Conservation (phyloP, 2,797 vertebrate genomes). For the Pelobates cultripes region DNA sequence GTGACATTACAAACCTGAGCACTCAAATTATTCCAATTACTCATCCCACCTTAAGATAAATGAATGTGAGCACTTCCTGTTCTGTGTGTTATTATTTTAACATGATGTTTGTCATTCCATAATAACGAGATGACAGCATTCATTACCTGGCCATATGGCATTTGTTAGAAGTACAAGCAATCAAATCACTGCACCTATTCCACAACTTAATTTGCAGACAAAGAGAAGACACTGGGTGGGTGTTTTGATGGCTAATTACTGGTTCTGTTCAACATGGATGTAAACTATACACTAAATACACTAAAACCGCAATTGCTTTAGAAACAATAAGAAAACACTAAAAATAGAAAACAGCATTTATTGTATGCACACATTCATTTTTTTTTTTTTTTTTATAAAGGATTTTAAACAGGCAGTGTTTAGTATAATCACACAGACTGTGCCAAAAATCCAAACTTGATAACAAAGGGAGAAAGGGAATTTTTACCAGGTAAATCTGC, state of each 20-base stretch:
- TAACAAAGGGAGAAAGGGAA: no score
- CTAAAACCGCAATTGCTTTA: neutral
- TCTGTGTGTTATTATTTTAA: slow-evolving; percentile 76
- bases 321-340: no score
- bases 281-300: neutral
- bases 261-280: neutral
- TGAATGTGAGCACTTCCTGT: slow-evolving; percentile 67
- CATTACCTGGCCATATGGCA: slow-evolving; percentile 79
- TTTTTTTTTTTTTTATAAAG: no score
- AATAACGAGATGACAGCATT: slow-evolving; percentile 79
- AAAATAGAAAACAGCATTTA: neutral
- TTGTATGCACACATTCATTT: no score
- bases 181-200: slow-evolving; percentile 68
- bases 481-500: no score
- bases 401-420: no score
- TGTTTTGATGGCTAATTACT: slow-evolving; percentile 56
- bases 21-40: slow-evolving; percentile 70
- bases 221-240: slow-evolving; percentile 62
- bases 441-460: no score
- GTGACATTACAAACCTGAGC: slow-evolving; percentile 64
- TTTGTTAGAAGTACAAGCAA: slow-evolving; percentile 71
- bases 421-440: no score
- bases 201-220: slow-evolving; percentile 74
- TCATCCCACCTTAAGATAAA: slow-evolving; percentile 70
- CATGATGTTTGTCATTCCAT: slow-evolving; percentile 77